These are phyloP conservation scores for Thecophora atra DNA, from an alignment of 2,888 invertebrate species.

Conservation along the genomic window DNA sequence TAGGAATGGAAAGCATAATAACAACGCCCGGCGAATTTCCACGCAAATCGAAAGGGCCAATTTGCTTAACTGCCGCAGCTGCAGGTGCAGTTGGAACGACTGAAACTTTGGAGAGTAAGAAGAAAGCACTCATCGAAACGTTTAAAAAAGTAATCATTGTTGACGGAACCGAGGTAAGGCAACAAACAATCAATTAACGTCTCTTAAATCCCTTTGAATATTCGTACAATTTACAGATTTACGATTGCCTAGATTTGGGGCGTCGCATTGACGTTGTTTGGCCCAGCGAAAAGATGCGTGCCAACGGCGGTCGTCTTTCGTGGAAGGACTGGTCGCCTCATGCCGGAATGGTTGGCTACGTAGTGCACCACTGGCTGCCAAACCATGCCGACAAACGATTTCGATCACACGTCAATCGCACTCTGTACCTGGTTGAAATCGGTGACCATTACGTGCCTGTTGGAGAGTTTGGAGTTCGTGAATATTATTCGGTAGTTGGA, in stretches of 20 bases:
- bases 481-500: slow-evolving; percentile 60
- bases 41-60: slow-evolving; percentile 62
- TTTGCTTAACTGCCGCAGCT: slow-evolving; percentile 55
- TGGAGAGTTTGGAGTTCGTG: slow-evolving; percentile 85
- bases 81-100: slow-evolving; percentile 32
- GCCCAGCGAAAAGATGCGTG: slow-evolving; percentile 91
- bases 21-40: slow-evolving; percentile 64
- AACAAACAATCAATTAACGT: background rate
- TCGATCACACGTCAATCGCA: slow-evolving; percentile 91
- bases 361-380: slow-evolving; percentile 94
- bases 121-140: slow-evolving; percentile 56
- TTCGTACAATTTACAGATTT: slow-evolving; percentile 69
- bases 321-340: slow-evolving; percentile 93
- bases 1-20: slow-evolving; percentile 61
- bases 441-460: slow-evolving; percentile 94
- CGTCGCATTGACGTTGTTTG: slow-evolving; percentile 93
- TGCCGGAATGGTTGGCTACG: slow-evolving; percentile 91
- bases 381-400: slow-evolving; percentile 88
- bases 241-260: slow-evolving; percentile 90
- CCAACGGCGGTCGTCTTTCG: slow-evolving; percentile 84
- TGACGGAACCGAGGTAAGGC: slow-evolving; percentile 62
- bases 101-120: slow-evolving; percentile 9
- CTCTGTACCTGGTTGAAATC: slow-evolving; percentile 90
- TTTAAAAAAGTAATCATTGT: slow-evolving; percentile 65
- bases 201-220: background rate